Evolutionary conservation across 2,797 vertebrate genomes (phyloP).

Genomic region (Trichosurus vulpecula): DNA sequence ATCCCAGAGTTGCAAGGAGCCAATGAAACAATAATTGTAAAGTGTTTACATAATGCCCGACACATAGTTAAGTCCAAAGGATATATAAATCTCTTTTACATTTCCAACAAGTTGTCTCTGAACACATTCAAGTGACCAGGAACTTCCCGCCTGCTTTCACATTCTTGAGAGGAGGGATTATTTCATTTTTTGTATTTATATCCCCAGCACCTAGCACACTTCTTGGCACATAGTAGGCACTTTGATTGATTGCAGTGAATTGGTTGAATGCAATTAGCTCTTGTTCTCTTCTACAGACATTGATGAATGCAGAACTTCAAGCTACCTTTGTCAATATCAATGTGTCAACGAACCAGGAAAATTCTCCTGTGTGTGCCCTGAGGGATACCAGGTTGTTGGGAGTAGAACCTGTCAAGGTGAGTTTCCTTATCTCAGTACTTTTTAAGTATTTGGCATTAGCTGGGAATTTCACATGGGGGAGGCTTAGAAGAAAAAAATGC

Average conservation of each 20-base stretch:
- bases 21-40: background rate
- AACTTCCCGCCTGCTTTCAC: background rate
- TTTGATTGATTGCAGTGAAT: background rate
- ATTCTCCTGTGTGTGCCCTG: constrained; percentile 95
- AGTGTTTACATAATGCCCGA: background rate
- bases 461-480: constrained; percentile 15
- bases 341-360: constrained; percentile 95
- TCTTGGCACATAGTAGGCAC: background rate
- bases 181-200: background rate
- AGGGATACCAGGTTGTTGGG: constrained; percentile 96
- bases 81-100: background rate
- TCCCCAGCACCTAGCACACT: background rate
- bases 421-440: constrained; percentile 48
- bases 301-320: constrained; percentile 95
- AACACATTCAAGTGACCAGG: background rate
- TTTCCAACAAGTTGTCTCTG: background rate
- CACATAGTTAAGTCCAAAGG: background rate
- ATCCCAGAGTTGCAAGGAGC: background rate
- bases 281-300: constrained; percentile 87
- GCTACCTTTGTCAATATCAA: constrained; percentile 94
- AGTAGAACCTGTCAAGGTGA: constrained; percentile 96
- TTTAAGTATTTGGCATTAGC: constrained; percentile 29
- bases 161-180: background rate
- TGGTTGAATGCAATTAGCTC: background rate
- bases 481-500: background rate